phyloP scores from a whole-genome alignment of 2,113 vertebrate genomes.

The Caracal caracal region DNA sequence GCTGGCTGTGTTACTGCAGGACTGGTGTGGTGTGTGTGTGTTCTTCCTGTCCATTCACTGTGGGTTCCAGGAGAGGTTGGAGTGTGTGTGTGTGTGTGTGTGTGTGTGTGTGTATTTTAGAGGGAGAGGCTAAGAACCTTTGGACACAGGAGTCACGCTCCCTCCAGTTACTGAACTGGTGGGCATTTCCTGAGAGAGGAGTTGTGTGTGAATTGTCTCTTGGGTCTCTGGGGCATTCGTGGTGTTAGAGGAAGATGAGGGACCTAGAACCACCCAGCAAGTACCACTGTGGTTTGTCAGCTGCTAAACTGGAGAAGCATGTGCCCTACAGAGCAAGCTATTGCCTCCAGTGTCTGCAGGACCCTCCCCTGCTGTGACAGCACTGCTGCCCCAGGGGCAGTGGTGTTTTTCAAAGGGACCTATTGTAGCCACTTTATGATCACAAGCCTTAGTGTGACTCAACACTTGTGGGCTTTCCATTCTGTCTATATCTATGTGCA shows the following conservation, averaged over 20 bases:
- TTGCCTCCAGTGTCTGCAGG: not conserved
- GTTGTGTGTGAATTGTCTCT: not conserved
- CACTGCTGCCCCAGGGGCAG: not conserved
- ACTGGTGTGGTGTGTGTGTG: too few species aligned
- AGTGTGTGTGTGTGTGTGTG: not conserved
- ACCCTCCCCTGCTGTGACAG: not conserved
- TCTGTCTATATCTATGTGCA: not conserved
- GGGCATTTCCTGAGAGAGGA: not conserved
- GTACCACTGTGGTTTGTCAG: not conserved
- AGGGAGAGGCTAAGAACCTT: not conserved
- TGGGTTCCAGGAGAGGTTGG: not conserved
- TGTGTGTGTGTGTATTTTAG: not conserved
- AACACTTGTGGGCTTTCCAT: not conserved
- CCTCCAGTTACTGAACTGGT: not conserved
- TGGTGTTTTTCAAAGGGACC: constrained; percentile 65
- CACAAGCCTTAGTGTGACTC: not conserved
- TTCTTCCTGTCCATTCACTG: not conserved
- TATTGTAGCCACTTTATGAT: constrained; percentile 12
- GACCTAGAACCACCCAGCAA: not conserved
- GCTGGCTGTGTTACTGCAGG: too few species aligned
- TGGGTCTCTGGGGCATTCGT: not conserved
- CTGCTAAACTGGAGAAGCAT: not conserved
- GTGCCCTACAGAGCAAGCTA: accelerated
- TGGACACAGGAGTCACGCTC: not conserved
- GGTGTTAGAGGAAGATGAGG: not conserved